phyloP scores from a whole-genome alignment of 2,888 invertebrate species.

The Hyposoter dolosus region DNA sequence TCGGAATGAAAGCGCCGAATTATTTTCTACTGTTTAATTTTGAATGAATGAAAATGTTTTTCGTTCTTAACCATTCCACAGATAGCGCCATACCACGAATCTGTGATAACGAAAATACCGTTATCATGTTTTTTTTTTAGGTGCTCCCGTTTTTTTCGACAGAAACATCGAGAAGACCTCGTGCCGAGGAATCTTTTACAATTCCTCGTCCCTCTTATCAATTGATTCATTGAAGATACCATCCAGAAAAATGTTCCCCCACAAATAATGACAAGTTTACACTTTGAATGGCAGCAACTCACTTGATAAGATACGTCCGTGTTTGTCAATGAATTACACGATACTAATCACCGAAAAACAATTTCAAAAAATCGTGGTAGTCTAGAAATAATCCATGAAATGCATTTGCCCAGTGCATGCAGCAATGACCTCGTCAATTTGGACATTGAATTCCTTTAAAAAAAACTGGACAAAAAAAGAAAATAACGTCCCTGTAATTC shows the following conservation, averaged over 20 bases:
- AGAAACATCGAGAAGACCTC: neutral
- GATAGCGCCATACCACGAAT: slow-evolving; percentile 1
- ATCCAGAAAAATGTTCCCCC: neutral
- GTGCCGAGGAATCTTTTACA: neutral
- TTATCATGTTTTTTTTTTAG: neutral
- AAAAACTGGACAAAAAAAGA: neutral
- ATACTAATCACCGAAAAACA: neutral
- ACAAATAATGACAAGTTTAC: neutral
- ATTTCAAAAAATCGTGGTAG: neutral
- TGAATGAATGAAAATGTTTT: neutral
- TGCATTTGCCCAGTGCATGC: neutral
- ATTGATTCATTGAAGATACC: slow-evolving; percentile 5
- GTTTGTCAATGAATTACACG: slow-evolving; percentile 1
- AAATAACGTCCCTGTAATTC: neutral
- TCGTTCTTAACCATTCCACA: neutral
- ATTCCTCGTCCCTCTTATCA: neutral
- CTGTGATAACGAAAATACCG: slow-evolving; percentile 15
- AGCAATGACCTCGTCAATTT: neutral
- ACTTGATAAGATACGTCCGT: neutral
- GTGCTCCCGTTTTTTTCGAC: neutral
- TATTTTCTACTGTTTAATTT: neutral
- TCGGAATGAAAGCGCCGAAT: neutral
- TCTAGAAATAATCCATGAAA: neutral
- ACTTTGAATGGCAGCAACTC: neutral
- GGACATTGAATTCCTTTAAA: neutral